A percentile compares a stretch with the other conserved stretches of the same genome.
phyloP scores from a whole-genome alignment of 64 coral and sea anemone genomes.

The Exaiptasia diaphana region DNA sequence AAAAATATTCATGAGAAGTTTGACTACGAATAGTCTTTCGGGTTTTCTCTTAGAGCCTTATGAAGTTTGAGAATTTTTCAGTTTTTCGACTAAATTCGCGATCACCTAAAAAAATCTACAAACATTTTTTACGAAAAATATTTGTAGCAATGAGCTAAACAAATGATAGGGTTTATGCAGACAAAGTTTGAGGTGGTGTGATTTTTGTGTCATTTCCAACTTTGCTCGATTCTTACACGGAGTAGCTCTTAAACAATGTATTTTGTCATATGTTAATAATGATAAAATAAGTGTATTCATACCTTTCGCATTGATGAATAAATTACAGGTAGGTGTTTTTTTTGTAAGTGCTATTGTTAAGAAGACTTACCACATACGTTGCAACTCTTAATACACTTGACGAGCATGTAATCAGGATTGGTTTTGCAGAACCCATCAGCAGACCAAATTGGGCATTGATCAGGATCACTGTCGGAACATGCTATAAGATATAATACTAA shows the following conservation, averaged over 20 bases:
- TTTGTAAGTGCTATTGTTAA: not conserved
- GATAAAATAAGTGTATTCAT: not conserved
- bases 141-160: too few relatives aligned
- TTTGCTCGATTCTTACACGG: not conserved
- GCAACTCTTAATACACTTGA: slow-evolving; percentile 6
- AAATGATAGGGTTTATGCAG: too few relatives aligned
- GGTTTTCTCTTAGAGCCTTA: not conserved
- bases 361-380: slow-evolving; percentile 5
- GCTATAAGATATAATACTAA: not conserved
- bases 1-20: not conserved
- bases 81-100: not conserved
- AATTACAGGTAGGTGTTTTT: not conserved
- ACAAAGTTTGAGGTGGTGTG: too few relatives aligned
- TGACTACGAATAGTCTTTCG: not conserved
- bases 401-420: not conserved
- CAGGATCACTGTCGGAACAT: not conserved
- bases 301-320: not conserved
- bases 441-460: not conserved
- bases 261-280: not conserved
- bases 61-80: not conserved
- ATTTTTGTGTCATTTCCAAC: not conserved
- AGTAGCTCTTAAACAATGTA: not conserved
- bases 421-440: not conserved
- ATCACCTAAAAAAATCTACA: not conserved
- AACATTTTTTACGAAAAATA: not conserved